phyloP scores from a whole-genome alignment of 1,140 invertebrate species.

The Acromyrmex charruanus region DNA sequence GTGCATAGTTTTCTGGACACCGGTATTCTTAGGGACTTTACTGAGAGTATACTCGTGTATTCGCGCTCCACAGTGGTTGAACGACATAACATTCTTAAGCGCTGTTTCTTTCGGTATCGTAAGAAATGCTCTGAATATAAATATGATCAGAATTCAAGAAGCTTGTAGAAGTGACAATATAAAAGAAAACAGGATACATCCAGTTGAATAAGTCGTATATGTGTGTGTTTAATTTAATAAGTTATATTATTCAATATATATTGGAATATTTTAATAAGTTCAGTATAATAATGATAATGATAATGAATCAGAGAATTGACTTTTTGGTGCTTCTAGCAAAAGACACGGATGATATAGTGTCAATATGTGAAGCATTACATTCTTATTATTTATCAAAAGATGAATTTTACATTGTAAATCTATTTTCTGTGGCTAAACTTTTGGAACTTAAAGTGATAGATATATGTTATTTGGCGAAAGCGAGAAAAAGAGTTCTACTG shows the following conservation, averaged over 20 bases:
- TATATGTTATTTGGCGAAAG: too few species aligned
- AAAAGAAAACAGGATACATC: slow-evolving; percentile 75
- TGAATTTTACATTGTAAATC: too few species aligned
- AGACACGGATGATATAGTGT: too few species aligned
- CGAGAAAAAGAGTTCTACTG: too few species aligned
- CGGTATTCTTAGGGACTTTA: slow-evolving; percentile 72
- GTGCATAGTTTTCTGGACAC: slow-evolving; percentile 76
- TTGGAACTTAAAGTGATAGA: too few species aligned
- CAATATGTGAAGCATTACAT: too few species aligned
- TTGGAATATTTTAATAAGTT: background rate
- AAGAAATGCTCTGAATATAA: slow-evolving; percentile 76
- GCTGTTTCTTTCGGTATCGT: slow-evolving; percentile 68
- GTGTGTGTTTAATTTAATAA: background rate
- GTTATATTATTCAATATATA: background rate
- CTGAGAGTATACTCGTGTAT: slow-evolving; percentile 73
- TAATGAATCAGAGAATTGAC: too few species aligned
- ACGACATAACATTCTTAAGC: slow-evolving; percentile 66
- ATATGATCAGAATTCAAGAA: slow-evolving; percentile 72
- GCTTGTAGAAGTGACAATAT: background rate
- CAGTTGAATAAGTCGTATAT: slow-evolving; percentile 31
- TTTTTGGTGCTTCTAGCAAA: too few species aligned
- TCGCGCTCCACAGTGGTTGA: slow-evolving; percentile 69
- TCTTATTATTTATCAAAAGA: too few species aligned
- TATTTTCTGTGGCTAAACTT: too few species aligned
- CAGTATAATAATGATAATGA: background rate